Evolutionary conservation across 1,140 invertebrate genomes (phyloP).

Genomic region (Holcopasites calliopsidis): DNA sequence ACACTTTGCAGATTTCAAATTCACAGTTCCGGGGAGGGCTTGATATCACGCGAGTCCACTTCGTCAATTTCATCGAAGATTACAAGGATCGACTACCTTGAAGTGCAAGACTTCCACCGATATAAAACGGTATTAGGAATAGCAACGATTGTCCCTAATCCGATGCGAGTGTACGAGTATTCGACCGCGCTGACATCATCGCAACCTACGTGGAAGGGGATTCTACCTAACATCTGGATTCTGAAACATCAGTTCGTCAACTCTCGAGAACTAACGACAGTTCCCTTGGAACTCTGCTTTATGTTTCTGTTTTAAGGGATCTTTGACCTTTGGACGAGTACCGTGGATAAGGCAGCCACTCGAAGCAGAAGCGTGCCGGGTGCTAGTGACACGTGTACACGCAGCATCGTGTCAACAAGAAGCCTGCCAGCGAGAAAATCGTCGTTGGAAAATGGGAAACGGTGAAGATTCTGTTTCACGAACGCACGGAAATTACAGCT

Average conservation of each 20-base stretch:
- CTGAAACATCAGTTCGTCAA: no score
- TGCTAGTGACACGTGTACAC: slow-evolving; percentile 11
- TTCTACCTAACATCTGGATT: not conserved
- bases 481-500: not conserved
- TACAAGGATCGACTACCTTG: no score
- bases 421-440: no score
- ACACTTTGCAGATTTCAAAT: no score
- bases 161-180: not conserved
- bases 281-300: not conserved
- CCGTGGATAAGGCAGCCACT: not conserved
- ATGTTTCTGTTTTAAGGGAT: not conserved
- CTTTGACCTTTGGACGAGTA: not conserved
- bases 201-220: not conserved
- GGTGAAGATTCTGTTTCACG: no score
- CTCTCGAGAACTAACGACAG: not conserved
- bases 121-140: not conserved
- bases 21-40: no score
- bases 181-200: not conserved
- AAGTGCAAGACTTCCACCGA: no score
- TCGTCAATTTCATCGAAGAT: no score
- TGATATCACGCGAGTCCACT: no score
- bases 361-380: not conserved
- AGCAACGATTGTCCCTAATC: not conserved
- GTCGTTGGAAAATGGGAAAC: no score
- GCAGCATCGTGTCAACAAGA: no score